Evolutionary conservation across 2,797 vertebrate species (phyloP).

Genomic region (Austrolebias charrua): DNA sequence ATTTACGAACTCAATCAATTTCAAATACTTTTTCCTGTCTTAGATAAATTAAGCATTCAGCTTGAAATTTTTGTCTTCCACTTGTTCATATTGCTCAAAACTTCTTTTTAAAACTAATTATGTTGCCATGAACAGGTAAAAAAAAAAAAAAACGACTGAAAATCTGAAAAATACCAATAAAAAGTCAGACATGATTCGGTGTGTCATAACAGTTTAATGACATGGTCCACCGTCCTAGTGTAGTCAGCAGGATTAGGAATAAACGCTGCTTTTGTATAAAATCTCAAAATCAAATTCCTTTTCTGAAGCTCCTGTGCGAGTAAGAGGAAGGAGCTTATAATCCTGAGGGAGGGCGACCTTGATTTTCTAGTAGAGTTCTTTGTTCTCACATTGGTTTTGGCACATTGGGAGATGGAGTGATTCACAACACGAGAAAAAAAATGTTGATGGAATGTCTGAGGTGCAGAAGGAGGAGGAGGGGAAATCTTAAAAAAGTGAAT

Average conservation of each 20-base stretch:
- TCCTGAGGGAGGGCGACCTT: conserved; percentile 13
- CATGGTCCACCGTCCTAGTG: neutral
- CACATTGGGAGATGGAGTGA: conserved; percentile 27
- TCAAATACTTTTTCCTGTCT: too few relatives aligned
- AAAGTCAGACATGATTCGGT: neutral
- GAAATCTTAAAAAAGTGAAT: conserved; percentile 9
- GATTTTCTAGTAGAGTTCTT: conserved; percentile 43
- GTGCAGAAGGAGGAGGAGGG: neutral
- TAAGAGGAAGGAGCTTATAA: conserved; percentile 4
- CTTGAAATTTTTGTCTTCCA: neutral
- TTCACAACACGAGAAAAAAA: conserved; percentile 22
- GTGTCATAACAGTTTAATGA: neutral
- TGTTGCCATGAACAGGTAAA: neutral
- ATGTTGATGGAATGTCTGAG: neutral
- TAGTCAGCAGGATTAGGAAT: neutral
- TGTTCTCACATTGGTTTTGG: conserved; percentile 20
- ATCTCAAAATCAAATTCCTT: conserved; percentile 4
- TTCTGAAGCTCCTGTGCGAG: conserved; percentile 5
- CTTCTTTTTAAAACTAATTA: too few relatives aligned
- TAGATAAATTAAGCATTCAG: too few relatives aligned
- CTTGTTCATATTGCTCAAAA: neutral
- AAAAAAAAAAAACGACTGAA: neutral
- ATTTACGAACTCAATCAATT: too few relatives aligned
- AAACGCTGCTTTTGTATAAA: conserved; percentile 4
- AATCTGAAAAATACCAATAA: neutral